Percentiles rank a stretch among this genome's conserved stretches.
These are phyloP conservation scores for Eurystomus gularis DNA, from an alignment of 2,113 vertebrate genomes.

Conservation along the genomic window DNA sequence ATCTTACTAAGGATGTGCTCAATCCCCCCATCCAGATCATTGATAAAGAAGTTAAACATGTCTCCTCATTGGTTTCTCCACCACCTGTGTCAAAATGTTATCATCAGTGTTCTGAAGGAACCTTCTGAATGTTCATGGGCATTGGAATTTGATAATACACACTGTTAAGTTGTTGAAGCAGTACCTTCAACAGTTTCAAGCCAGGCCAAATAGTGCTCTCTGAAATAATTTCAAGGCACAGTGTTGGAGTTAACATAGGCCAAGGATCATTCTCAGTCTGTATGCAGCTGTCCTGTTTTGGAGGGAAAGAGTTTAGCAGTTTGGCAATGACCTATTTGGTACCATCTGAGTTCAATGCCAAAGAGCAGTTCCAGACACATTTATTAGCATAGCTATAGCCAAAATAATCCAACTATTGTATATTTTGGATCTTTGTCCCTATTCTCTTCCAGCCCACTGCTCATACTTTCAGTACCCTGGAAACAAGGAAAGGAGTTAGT, in stretches of 20 bases:
- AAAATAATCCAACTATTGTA: slow-evolving; percentile 20
- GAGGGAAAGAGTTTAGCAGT: not conserved
- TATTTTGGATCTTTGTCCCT: not conserved
- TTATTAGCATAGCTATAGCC: not conserved
- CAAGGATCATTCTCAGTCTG: not conserved
- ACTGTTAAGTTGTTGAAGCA: not conserved
- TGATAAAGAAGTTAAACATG: too few species aligned
- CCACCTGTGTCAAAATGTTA: too few species aligned
- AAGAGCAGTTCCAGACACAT: not conserved
- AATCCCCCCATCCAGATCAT: too few species aligned
- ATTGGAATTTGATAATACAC: not conserved
- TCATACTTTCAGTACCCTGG: not conserved
- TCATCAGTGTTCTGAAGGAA: too few species aligned
- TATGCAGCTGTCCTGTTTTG: not conserved
- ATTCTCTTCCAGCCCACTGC: not conserved
- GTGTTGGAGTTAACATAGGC: not conserved
- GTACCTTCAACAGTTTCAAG: not conserved
- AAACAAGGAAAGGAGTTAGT: not conserved
- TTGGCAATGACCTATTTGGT: not conserved
- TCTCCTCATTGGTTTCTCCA: too few species aligned
- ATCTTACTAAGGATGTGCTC: too few species aligned
- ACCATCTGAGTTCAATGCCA: not conserved
- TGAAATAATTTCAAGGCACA: not conserved
- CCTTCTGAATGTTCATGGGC: not conserved
- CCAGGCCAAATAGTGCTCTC: not conserved